A percentile compares a stretch with the other conserved stretches of the same genome.
Conservation (phyloP, 1,140 invertebrate genomes). For the Brachionus rubens region DNA sequence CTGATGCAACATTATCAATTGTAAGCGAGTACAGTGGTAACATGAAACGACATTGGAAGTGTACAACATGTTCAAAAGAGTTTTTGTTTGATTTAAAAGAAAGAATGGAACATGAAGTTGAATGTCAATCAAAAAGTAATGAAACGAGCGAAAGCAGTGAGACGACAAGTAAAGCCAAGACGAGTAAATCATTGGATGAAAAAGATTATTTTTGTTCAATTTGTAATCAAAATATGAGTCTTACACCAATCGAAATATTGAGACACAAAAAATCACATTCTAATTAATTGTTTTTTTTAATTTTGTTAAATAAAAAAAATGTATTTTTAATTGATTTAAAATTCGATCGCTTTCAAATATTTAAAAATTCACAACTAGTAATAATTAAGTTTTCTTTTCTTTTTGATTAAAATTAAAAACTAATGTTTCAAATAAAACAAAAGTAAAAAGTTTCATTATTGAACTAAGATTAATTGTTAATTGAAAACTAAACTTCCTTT, state of each 20-base stretch:
- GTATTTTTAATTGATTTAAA: too few relatives aligned
- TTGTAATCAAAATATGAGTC: constrained; percentile 5
- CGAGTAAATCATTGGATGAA: neutral
- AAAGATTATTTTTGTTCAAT: constrained; percentile 11
- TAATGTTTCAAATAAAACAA: too few relatives aligned
- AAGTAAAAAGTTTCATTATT: too few relatives aligned
- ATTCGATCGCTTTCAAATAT: too few relatives aligned
- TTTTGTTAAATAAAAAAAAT: too few relatives aligned
- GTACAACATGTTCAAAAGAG: neutral
- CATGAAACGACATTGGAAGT: constrained; percentile 38
- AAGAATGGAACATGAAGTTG: constrained; percentile 39
- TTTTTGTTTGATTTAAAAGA: constrained; percentile 20
- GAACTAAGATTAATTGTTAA: too few relatives aligned
- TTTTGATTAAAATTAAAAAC: too few relatives aligned
- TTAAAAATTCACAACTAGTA: too few relatives aligned
- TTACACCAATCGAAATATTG: constrained; percentile 42
- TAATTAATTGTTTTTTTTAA: too few relatives aligned
- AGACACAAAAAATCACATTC: constrained; percentile 20
- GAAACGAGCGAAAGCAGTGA: neutral
- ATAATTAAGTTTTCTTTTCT: too few relatives aligned
- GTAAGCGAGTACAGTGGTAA: constrained; percentile 12
- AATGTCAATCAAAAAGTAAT: constrained; percentile 9
- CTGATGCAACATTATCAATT: constrained; percentile 7
- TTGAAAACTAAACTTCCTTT: too few relatives aligned
- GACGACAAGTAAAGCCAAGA: neutral